Evolutionary conservation across 1,140 invertebrate species (phyloP), one percentile per base, ranked within the genome.

Genomic region (Xylocopa sonorina): DNA sequence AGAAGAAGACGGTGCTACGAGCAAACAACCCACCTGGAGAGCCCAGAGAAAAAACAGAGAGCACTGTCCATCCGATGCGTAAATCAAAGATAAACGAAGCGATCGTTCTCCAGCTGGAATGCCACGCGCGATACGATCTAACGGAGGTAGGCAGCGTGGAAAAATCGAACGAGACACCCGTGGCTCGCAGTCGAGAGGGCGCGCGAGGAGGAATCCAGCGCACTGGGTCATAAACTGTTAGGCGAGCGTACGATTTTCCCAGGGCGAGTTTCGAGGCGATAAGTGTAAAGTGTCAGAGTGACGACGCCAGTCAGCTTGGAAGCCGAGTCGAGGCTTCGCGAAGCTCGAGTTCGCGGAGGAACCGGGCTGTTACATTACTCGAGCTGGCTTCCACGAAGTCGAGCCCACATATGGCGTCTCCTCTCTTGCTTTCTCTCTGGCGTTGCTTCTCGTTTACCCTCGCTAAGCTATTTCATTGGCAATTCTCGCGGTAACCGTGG

Each of bases 381-480:
- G 63, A 82, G 41, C 53, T 18, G 21, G 64, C 32, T 64, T 82
- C 48, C 60, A 50, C 24, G 48, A 83, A 78, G n/a, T 41, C n/a
- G 21, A 66, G 41, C 46, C 34, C 27, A 43, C 34, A 46, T 67
- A 74, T 16, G 29, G 1, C 41, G 57, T 48, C 3, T 14, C 3
- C 48, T 50, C 18, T 50, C 18, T 50, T 18, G 18, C 18, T 10
- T 6, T 21, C 16, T 0, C 5, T 12, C 27, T n/a, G 2, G 1
- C 14, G 9, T 27, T 18, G 21, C 21, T 16, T 27, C 63, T n/a
- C 27, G 27, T 66, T n/a, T n/a, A n/a, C 24, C n/a, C 14, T 48
- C 63, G 27, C 27, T 68, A n/a, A n/a, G 53, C 75, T 76, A 80
- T 46, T 81, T 80, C 83, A 83, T 83, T 78, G 83, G 72, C 73